These are phyloP conservation scores for Tyto alba DNA, from an alignment of 2,113 vertebrate genomes.

Conservation along the genomic window DNA sequence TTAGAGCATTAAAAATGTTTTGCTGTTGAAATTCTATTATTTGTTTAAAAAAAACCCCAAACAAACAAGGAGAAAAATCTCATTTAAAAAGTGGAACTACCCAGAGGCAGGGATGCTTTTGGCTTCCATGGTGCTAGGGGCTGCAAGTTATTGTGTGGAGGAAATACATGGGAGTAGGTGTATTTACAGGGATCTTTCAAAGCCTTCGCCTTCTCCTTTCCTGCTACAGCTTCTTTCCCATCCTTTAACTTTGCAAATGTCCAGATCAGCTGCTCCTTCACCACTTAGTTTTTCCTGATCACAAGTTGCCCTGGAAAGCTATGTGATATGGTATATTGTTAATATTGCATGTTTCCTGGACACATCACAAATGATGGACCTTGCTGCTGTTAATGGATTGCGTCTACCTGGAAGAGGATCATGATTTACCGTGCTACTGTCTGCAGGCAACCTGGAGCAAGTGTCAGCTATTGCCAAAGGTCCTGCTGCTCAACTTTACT, in stretches of 20 bases:
- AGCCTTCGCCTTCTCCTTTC: not conserved
- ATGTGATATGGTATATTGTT: not conserved
- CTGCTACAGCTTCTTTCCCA: not conserved
- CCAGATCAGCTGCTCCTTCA: not conserved
- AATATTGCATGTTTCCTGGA: not conserved
- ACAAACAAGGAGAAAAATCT: not conserved
- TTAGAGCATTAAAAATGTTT: not conserved
- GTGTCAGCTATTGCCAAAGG: not conserved
- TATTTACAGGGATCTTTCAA: not conserved
- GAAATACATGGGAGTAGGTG: not conserved
- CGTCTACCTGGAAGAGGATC: not conserved
- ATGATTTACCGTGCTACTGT: not conserved
- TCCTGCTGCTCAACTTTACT: not conserved
- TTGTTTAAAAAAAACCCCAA: not conserved
- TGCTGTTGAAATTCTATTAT: not conserved
- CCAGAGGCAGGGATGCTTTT: not conserved
- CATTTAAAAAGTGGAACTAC: not conserved
- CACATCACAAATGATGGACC: not conserved
- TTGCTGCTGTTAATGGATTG: fast-evolving
- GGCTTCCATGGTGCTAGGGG: not conserved
- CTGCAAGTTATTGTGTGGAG: not conserved
- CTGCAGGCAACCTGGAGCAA: not conserved
- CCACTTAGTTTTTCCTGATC: not conserved
- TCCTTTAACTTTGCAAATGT: not conserved
- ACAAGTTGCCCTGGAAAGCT: not conserved